phyloP scores from a whole-genome alignment of 2,888 invertebrate species.

The Xestobium rufovillosum region DNA sequence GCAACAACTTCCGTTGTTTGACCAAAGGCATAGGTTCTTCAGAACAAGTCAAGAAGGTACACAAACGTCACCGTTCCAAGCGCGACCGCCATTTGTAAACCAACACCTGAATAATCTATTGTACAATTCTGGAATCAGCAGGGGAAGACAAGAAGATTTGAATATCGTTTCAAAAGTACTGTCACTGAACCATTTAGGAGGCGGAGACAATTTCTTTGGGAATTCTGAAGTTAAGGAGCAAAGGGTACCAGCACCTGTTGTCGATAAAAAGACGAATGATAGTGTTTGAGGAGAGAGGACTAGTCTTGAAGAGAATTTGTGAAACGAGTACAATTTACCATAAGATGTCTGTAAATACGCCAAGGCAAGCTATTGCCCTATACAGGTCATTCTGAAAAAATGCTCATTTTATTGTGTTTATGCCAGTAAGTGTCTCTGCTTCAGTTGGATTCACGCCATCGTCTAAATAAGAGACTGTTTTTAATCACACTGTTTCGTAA shows the following conservation, averaged over 20 bases:
- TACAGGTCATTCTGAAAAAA: no score
- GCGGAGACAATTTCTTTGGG: slow-evolving; percentile 13
- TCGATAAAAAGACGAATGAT: no score
- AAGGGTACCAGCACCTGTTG: slow-evolving; percentile 12
- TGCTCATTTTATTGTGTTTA: no score
- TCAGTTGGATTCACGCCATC: no score
- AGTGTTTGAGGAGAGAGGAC: no score
- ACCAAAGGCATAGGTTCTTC: slow-evolving; percentile 18
- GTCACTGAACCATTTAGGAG: slow-evolving; percentile 61
- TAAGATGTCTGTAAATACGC: no score
- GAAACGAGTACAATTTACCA: no score
- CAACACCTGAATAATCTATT: slow-evolving; percentile 58
- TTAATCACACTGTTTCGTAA: no score
- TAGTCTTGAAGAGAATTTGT: no score
- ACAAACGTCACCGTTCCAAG: slow-evolving; percentile 8
- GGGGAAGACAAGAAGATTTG: slow-evolving; percentile 61
- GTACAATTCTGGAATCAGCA: slow-evolving; percentile 55
- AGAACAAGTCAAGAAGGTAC: slow-evolving; percentile 22
- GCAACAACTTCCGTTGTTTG: slow-evolving; percentile 14
- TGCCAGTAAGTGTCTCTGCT: no score
- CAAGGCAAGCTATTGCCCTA: no score
- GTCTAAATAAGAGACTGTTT: no score
- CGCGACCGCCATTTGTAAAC: slow-evolving; percentile 40
- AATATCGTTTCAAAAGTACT: slow-evolving; percentile 76
- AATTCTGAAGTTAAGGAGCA: slow-evolving; percentile 16